Evolutionary conservation across 1,140 invertebrate species (phyloP), one percentile per base, ranked within the genome.

Genomic region (Eriosoma lanigerum): DNA sequence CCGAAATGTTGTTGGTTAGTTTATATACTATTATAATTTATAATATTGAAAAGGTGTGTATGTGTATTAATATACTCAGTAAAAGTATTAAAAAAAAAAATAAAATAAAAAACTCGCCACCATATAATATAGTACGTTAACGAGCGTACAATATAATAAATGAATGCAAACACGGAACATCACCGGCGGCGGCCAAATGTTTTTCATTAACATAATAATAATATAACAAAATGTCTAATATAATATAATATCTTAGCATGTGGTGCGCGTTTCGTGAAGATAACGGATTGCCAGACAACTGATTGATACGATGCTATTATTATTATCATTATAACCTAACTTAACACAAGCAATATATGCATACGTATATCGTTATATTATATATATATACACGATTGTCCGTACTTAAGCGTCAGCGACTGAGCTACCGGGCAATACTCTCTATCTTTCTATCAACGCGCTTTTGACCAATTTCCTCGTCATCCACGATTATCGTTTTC

Each of bases 201-300:
- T 78, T 78, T 62, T 60, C 75, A 78, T 78, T 78, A 78, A 60
- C 75, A 78, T 78, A 70, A 26, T 21, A 62, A 60, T 4, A 38
- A 38, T 38, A 38, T 38, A 38, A 38, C 8, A 38, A 38, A n/a
- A 13, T 19, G 50, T 32, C 72, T 17, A 76, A 19, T 32, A 76
- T 44, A 73, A 73, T 38, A 32, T 46, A 46, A 46, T 54, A 32
- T 38, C 32, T 38, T 38, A 38, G 32, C 3, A 38, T 8, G 32
- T 38, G 32, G 32, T 38, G 32, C 8, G 32, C 32, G 32, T 32
- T 24, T 12, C 9, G 60, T 29, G 62, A 44, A 29, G 12, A 48
- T 68, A 68, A 72, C 68, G 68, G 52, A 29, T 60, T 19, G 10
- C 32, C 52, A 4, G 32, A 12, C 52, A 15, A 78, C 38, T 78